Base-by-base conservation (phyloP, 2,888 invertebrate genomes). In the Tolmerus cingulatus region DNA sequence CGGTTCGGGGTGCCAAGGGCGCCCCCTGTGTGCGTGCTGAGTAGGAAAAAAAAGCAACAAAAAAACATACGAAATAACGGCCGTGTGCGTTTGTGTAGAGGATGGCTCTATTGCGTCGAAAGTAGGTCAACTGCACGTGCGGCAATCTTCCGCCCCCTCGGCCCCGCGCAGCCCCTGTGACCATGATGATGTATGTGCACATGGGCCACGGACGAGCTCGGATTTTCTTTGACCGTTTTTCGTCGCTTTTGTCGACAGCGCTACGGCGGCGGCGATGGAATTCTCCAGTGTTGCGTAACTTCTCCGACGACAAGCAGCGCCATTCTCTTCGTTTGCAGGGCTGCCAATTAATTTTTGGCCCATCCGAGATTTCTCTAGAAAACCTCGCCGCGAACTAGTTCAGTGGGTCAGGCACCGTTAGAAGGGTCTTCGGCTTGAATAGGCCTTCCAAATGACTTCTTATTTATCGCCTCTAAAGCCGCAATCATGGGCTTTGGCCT, bases 61-160 rank as follows among this genome's bases (percentile, higher is more conserved):
- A 37, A 57, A 40, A 57, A 30, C 1, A 30, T 30, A 30, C 1
- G 3, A 34, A 34, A 34, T 34, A 34, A 37, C 82, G 43, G 37
- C 34, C 37, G 16, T 12, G 34, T 82, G 82, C 82, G 82, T n/a
- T 19, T 57, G 57, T 82, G 82, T 82, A 66, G 57, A 14, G 37
- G 34, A 57, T 57, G 57, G 27, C 23, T 57, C 57, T 27, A 82
- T 82, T 82, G 57, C 34, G 16, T 14, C 37, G 37, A 82, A 82
- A 82, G 57, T 82, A 66, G 82, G 82, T 82, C 82, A 82, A 82
- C 57, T 82, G 82, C 82, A 82, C 82, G 82, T 82, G 82, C 37
- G 82, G 57, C 66, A 37, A n/a, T 9, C 23, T 16, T n/a, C 51
- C 14, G 8, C 19, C 57, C 82, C 37, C 16, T 19, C 51, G 46